Conservation (phyloP, 2,797 vertebrate genomes). For the Heterohyrax brucei region DNA sequence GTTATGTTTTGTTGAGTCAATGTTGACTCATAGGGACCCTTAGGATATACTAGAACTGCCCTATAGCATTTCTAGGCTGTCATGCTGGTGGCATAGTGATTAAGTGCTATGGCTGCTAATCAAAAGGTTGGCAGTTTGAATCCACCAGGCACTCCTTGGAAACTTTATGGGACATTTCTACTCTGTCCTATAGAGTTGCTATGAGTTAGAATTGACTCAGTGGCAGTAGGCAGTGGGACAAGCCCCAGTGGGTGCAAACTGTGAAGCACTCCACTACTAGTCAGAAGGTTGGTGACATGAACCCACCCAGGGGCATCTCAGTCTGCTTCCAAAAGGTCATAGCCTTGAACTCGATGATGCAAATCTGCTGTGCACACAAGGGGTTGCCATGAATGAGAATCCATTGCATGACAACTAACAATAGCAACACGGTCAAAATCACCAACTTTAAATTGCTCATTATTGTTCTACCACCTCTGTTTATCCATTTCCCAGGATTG, state of each 20-base stretch:
- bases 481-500: not conserved
- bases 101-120: too few relatives aligned
- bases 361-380: not conserved
- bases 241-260: not conserved
- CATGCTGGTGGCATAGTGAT: too few relatives aligned
- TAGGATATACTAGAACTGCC: not conserved
- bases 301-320: not conserved
- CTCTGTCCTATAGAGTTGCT: too few relatives aligned
- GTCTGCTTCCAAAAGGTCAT: not conserved
- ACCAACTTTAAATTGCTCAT: not conserved
- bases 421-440: not conserved
- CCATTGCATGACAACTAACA: not conserved
- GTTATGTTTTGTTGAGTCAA: not conserved
- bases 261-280: not conserved
- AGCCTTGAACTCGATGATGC: not conserved
- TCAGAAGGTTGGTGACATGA: not conserved
- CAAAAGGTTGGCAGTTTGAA: too few relatives aligned
- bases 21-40: not conserved
- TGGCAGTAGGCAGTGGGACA: too few relatives aligned
- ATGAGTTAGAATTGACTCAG: too few relatives aligned
- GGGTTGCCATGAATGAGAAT: not conserved
- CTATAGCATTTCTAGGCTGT: not conserved
- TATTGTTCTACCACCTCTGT: not conserved
- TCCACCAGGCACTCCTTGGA: too few relatives aligned
- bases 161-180: too few relatives aligned